A percentile compares a stretch with the other conserved stretches of the same genome.
Evolutionary conservation across 2,113 vertebrate genomes (phyloP).

Genomic region (Campylomormyrus numenius): DNA sequence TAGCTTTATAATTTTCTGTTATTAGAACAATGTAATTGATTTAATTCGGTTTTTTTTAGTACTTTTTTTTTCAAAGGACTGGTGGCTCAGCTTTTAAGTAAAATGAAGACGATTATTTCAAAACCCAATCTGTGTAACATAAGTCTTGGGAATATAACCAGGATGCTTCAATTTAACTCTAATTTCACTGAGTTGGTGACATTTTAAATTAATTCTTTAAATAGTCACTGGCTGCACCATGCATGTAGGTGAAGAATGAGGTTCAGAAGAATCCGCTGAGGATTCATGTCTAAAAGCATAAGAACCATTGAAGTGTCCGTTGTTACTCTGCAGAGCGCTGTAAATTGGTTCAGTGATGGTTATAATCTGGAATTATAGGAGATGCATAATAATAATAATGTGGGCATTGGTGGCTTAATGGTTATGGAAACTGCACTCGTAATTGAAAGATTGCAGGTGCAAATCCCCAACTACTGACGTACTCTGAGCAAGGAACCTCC

Average conservation of each 20-base stretch:
- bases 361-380: background rate
- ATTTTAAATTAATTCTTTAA: slow-evolving; percentile 6
- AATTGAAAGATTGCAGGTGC: too few relatives aligned
- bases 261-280: background rate
- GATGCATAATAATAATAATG: background rate
- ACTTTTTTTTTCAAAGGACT: slow-evolving; percentile 21
- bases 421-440: too few relatives aligned
- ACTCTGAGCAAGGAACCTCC: too few relatives aligned
- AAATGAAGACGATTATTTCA: slow-evolving; percentile 16
- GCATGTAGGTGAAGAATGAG: background rate
- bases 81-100: slow-evolving; percentile 15
- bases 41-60: slow-evolving; percentile 29
- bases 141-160: background rate
- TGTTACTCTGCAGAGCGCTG: background rate
- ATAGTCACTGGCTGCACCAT: background rate
- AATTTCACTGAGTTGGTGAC: background rate
- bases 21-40: slow-evolving; percentile 36
- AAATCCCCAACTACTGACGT: too few relatives aligned
- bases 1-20: slow-evolving; percentile 34
- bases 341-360: background rate
- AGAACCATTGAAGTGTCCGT: background rate
- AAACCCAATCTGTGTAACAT: slow-evolving; percentile 16
- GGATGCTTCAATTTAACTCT: slow-evolving; percentile 7
- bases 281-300: background rate
- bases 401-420: too few relatives aligned